Base-by-base conservation (phyloP, 1,140 invertebrate species). In the Triops longicaudatus region DNA sequence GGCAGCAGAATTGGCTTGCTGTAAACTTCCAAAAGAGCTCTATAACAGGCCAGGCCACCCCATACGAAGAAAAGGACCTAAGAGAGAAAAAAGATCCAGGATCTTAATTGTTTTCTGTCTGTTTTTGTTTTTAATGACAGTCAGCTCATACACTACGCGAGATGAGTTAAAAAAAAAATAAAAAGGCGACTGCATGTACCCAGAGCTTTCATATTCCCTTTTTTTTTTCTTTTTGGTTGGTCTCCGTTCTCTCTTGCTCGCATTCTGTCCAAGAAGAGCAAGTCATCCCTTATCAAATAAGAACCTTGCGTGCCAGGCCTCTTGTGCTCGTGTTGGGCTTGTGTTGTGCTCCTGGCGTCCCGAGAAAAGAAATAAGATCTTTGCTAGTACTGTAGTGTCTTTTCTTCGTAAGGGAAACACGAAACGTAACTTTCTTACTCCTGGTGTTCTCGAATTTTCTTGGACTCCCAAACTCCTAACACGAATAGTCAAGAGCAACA, bases 281-380 rank as follows among this genome's bases (percentile, higher is more conserved):
- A 63, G 50, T 63, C 50, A 63, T 63, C 50, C 50, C 50, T 63
- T 63, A 63, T 63, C 50, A 63, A 63, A 63, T 63, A 63, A 63
- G 50, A 63, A 22, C 50, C 22, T 63, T 22, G 50, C 50, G 50
- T 63, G 50, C 50, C 50, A 63, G 50, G 50, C 22, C 50, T 63
- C 50, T 63, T 63, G 14, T 9, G 50, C 50, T 63, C 50, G 44
- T 14, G 44, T 63, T 63, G 44, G 14, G 7, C 31, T 37, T 37
- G 31, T 37, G 31, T 37, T 37, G 31, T 37, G 31, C 31, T 37
- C 31, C 31, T 37, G 31, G 44, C 12, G 50, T 17, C 50, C 50
- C 14, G 50, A 63, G 50, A 63, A 63, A 63, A 63, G 50, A 63
- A 63, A 63, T 63, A 63, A 63, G 50, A 63, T 63, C 50, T 63